A percentile compares a stretch with the other conserved stretches of the same genome.
Conservation (phyloP, 2,888 invertebrate genomes). For the Molorchus minor region DNA sequence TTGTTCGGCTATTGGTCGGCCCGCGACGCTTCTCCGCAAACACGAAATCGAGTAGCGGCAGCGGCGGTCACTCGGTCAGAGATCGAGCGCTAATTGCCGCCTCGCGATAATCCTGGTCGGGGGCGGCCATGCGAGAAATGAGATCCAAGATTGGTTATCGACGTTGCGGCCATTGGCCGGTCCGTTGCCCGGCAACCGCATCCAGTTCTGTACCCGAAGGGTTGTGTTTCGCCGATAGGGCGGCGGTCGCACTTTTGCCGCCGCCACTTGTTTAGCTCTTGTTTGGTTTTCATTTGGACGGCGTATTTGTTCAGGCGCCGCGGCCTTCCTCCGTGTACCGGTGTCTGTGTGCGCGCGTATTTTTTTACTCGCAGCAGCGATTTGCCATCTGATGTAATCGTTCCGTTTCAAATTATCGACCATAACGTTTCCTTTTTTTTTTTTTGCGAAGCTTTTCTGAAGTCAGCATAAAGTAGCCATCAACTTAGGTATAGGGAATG, state of each 20-base stretch:
- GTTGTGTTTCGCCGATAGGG: constrained; percentile 46
- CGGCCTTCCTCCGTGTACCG: too few species aligned
- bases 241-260: constrained; percentile 27
- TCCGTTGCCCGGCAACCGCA: constrained; percentile 58
- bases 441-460: constrained; percentile 22
- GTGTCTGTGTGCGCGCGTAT: constrained; percentile 17
- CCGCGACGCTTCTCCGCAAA: too few species aligned
- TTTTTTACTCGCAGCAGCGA: constrained; percentile 30
- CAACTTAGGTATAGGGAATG: too few species aligned
- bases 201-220: constrained; percentile 52
- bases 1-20: too few species aligned
- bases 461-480: too few species aligned
- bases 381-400: constrained; percentile 32
- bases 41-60: constrained; percentile 9
- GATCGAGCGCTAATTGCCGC: constrained; percentile 47
- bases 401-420: constrained; percentile 24
- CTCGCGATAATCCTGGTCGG: constrained; percentile 54
- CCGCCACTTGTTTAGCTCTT: constrained; percentile 41
- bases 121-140: constrained; percentile 62
- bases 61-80: constrained; percentile 5
- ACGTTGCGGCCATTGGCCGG: constrained; percentile 60
- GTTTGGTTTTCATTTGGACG: constrained; percentile 56
- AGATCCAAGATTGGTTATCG: constrained; percentile 64
- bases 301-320: constrained; percentile 34
- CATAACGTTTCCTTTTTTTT: constrained; percentile 24